Evolutionary conservation across 2,797 vertebrate genomes (phyloP).

Genomic region (Lithobates sylvaticus): DNA sequence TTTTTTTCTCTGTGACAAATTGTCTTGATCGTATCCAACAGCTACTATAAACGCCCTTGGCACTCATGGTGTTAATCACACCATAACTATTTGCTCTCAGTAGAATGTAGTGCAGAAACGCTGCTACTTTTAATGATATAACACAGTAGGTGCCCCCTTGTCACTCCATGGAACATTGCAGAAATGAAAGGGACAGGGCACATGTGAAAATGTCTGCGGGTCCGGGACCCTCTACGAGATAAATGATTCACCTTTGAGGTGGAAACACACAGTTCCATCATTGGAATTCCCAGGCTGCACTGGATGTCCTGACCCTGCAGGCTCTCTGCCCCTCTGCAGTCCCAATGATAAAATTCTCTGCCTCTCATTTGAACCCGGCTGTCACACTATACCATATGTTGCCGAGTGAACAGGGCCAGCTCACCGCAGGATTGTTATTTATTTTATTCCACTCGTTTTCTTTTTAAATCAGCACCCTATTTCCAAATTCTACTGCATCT

Average conservation of each 20-base stretch:
- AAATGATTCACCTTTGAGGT: constrained; percentile 63
- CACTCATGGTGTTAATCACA: not conserved
- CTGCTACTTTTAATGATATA: not conserved
- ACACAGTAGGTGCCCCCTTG: not conserved
- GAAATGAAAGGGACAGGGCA: constrained; percentile 33
- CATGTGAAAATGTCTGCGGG: constrained; percentile 21
- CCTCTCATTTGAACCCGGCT: constrained; percentile 58
- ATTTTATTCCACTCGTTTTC: not conserved
- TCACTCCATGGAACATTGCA: not conserved
- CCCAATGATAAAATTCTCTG: constrained; percentile 52
- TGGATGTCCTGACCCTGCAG: constrained; percentile 58
- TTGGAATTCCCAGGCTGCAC: constrained; percentile 62
- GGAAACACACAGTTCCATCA: constrained; percentile 66
- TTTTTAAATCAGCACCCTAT: constrained; percentile 64
- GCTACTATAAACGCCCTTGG: not conserved
- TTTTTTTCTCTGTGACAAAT: too few species aligned
- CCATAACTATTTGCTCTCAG: not conserved
- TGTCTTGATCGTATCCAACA: not conserved
- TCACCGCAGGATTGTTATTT: constrained; percentile 7
- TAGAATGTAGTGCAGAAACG: not conserved
- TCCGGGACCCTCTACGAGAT: constrained; percentile 61
- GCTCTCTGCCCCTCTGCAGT: constrained; percentile 65
- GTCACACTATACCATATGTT: constrained; percentile 60
- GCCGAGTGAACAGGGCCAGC: constrained; percentile 48
- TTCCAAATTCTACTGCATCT: constrained; percentile 73